These are phyloP conservation scores for Grammomys dolichurus DNA, from an alignment of 2,113 vertebrate genomes.

Conservation along the genomic window DNA sequence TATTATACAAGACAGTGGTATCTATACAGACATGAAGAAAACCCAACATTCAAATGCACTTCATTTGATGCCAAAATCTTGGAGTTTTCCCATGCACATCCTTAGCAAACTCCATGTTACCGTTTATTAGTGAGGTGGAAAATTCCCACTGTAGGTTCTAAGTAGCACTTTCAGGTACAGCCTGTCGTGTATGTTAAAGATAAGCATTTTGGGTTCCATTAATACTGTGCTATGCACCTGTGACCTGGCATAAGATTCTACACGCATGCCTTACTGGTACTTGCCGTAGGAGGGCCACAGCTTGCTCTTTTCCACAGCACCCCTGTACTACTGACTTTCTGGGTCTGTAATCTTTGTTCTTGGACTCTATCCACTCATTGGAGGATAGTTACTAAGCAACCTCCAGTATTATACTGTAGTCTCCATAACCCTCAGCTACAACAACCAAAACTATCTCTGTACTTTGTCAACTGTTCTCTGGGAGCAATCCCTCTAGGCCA, in stretches of 20 bases:
- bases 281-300: not conserved
- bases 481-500: not conserved
- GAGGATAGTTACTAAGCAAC: not conserved
- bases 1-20: not conserved
- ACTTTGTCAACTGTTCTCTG: not conserved
- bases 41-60: not conserved
- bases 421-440: no score
- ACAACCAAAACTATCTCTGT: no score
- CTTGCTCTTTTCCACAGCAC: no score
- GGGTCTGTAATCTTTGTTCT: not conserved
- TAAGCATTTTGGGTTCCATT: not conserved
- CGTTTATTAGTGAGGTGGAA: not conserved
- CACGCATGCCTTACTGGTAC: not conserved
- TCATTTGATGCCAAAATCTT: not conserved
- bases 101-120: not conserved
- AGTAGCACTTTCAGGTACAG: not conserved
- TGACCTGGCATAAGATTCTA: not conserved
- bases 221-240: not conserved
- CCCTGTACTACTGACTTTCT: no score
- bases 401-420: no score
- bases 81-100: not conserved
- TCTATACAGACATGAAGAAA: no score
- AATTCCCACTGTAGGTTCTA: not conserved
- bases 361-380: not conserved
- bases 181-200: not conserved